Conservation (phyloP, 2,888 invertebrate genomes). For the Branchipolynoe longqiensis region DNA sequence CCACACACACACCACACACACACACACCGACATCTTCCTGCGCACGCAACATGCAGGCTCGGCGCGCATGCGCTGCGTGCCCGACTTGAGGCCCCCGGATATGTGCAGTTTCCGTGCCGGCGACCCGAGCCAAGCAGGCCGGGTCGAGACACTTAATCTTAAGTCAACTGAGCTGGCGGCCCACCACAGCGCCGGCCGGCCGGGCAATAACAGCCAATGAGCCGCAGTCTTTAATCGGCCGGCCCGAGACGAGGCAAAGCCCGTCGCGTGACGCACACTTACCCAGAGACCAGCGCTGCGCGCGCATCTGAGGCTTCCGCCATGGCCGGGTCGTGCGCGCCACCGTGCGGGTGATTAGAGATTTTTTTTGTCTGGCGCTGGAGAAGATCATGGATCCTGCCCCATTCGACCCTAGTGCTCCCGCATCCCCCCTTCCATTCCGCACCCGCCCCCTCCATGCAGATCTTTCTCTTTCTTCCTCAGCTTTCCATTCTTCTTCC, state of each 20-base stretch:
- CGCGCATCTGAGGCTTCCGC: not conserved
- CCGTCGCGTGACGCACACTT: conserved; percentile 37
- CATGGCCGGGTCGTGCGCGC: not conserved
- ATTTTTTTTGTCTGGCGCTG: not conserved
- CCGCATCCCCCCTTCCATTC: too few relatives aligned
- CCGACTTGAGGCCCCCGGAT: conserved; percentile 13
- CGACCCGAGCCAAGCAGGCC: conserved; percentile 20
- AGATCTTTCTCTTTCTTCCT: too few relatives aligned
- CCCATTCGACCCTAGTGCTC: not conserved
- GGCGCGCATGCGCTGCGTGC: conserved; percentile 16
- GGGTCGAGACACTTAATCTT: conserved; percentile 39
- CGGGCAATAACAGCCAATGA: conserved; percentile 34
- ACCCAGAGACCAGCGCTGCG: not conserved
- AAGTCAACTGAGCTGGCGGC: conserved; percentile 23
- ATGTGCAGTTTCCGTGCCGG: conserved; percentile 48
- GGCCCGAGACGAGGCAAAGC: conserved; percentile 19
- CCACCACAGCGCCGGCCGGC: conserved; percentile 30
- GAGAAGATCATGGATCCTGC: not conserved
- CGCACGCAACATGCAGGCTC: too few relatives aligned
- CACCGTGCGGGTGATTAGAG: conserved; percentile 6
- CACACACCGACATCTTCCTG: too few relatives aligned
- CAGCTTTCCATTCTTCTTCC: too few relatives aligned
- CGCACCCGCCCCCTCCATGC: too few relatives aligned
- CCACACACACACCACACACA: too few relatives aligned
- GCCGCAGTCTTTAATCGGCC: conserved; percentile 23